A percentile compares a stretch with the other conserved stretches of the same genome.
Conservation (phyloP, 1,140 invertebrate species). For the Pteromalus puparum region DNA sequence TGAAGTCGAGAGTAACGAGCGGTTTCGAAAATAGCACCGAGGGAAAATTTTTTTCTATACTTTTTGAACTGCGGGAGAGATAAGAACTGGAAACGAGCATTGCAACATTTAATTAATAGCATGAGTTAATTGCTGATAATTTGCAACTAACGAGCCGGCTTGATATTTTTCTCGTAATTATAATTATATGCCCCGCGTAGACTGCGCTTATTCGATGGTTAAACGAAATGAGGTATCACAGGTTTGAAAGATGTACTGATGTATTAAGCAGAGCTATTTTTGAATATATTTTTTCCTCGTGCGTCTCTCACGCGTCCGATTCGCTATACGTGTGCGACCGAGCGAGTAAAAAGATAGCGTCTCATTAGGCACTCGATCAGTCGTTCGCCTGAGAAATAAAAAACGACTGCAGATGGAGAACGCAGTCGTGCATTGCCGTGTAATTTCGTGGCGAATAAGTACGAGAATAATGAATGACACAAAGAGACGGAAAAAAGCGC, state of each 20-base stretch:
- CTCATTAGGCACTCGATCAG: conserved; percentile 27
- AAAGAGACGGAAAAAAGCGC: neutral
- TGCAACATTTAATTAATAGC: neutral
- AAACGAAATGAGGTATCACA: neutral
- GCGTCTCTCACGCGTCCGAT: neutral
- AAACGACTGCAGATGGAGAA: neutral
- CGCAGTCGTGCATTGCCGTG: neutral
- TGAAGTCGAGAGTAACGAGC: neutral
- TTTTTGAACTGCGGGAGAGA: neutral
- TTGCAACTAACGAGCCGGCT: neutral
- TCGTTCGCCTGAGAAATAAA: neutral
- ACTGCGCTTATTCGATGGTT: neutral
- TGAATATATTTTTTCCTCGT: too few species aligned
- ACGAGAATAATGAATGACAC: neutral
- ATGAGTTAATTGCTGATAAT: neutral
- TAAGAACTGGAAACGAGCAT: too few species aligned
- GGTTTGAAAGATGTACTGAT: too few species aligned
- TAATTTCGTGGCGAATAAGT: conserved; percentile 30
- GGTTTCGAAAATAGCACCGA: neutral
- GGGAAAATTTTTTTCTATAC: neutral
- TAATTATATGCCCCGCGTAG: neutral
- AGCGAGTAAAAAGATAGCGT: conserved; percentile 16
- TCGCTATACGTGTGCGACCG: neutral
- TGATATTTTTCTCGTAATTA: neutral
- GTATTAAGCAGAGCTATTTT: too few species aligned